phyloP scores from a whole-genome alignment of 2,113 vertebrate genomes.

The Bubo scandiacus region DNA sequence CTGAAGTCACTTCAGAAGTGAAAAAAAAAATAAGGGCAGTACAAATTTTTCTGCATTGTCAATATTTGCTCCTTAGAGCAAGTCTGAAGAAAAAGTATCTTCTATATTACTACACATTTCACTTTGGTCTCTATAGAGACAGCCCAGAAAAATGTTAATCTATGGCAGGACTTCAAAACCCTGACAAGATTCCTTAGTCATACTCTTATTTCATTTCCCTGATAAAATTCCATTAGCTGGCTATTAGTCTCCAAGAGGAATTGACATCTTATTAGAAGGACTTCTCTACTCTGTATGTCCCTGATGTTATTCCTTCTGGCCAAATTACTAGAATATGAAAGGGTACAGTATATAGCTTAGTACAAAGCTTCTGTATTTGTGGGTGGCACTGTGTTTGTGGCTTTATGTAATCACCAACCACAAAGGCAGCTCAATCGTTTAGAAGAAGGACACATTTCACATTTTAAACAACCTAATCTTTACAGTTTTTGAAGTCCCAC shows the following conservation, averaged over 20 bases:
- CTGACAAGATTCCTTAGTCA: conserved; percentile 15
- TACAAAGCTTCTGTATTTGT: background rate
- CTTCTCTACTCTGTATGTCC: background rate
- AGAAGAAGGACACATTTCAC: background rate
- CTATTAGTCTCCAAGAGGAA: background rate
- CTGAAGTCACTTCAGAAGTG: background rate
- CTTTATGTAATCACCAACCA: background rate
- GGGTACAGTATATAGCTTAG: background rate
- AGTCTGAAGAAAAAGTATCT: background rate
- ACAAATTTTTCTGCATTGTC: background rate
- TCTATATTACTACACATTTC: background rate
- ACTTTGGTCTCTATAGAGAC: background rate
- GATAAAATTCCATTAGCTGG: background rate
- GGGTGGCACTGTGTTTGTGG: background rate
- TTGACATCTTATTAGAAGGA: background rate
- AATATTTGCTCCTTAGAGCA: background rate
- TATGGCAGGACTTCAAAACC: conserved; percentile 1
- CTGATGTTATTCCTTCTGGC: background rate
- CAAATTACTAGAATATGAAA: background rate
- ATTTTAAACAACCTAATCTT: background rate
- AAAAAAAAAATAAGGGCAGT: background rate
- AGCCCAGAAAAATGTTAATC: background rate
- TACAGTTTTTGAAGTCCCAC: background rate
- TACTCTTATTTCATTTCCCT: background rate
- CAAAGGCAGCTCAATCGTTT: background rate